phyloP scores from a whole-genome alignment of 2,797 vertebrate genomes.

The Sebastes steindachneri region DNA sequence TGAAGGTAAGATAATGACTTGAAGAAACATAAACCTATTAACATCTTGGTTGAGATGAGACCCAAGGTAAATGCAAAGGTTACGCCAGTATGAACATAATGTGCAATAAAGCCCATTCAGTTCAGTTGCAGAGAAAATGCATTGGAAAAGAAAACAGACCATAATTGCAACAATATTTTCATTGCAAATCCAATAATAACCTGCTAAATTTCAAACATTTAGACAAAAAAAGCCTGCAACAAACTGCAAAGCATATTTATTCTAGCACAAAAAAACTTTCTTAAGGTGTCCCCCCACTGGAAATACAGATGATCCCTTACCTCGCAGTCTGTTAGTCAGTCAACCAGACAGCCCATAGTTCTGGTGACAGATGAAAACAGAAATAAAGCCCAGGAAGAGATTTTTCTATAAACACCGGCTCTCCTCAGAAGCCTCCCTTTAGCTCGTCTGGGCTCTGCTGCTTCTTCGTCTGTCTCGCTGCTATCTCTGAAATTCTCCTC shows the following conservation, averaged over 20 bases:
- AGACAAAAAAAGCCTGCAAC: not conserved
- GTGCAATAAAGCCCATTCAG: not conserved
- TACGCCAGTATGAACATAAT: not conserved
- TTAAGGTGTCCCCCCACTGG: slow-evolving; percentile 29
- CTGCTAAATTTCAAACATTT: not conserved
- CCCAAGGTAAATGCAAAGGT: not conserved
- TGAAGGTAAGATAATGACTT: slow-evolving; percentile 1
- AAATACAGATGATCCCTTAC: slow-evolving; percentile 71
- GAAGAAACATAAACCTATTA: slow-evolving; percentile 10
- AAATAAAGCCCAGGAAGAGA: slow-evolving; percentile 57
- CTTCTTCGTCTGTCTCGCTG: slow-evolving; percentile 59
- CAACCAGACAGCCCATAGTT: slow-evolving; percentile 60
- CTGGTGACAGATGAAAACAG: slow-evolving; percentile 62
- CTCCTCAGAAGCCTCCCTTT: slow-evolving; percentile 61
- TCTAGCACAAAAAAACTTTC: slow-evolving; percentile 29
- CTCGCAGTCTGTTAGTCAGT: slow-evolving; percentile 62
- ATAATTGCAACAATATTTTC: not conserved
- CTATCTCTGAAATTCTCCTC: slow-evolving; percentile 79
- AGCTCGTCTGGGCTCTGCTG: slow-evolving; percentile 65
- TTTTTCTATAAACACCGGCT: slow-evolving; percentile 54
- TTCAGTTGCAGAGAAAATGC: not conserved
- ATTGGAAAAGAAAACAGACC: not conserved
- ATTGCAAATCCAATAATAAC: not conserved
- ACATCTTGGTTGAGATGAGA: not conserved
- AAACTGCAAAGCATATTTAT: slow-evolving; percentile 12